Evolutionary conservation across 2,113 vertebrate species (phyloP), one percentile per base, ranked within the genome.

Genomic region (Tenebrosternarchus preto): DNA sequence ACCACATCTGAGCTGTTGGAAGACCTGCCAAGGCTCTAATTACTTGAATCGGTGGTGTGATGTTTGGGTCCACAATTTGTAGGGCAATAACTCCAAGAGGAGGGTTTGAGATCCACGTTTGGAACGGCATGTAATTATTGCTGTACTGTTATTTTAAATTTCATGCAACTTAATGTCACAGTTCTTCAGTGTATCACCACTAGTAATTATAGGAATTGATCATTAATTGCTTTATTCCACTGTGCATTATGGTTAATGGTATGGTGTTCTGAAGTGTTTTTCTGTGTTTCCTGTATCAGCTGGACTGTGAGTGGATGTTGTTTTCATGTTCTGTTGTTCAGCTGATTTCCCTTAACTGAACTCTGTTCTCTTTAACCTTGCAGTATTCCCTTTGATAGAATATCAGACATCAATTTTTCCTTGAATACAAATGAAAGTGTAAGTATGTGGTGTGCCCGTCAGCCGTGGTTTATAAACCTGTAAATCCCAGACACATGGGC

Each of bases 311-410:
- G 71, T 78, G 83, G 73, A 7, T 76, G 27, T 72, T 43, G 63
- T n/a, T 75, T 55, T 73, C 71, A 55, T 84, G 31, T 80, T 78
- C 63, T 73, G 25, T 53, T 46, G 73, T 82, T 22, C 67, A 68
- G 66, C 68, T 87, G 80, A 79, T 68, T 74, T 81, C 89, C 87
- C 83, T 88, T 33, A 89, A 87, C 87, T 90, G 86, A 91, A 86
- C 84, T 88, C 77, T 90, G 60, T 91, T 91, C 78, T 92, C 82
- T 91, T 92, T 91, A 87, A 89, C 85, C 64, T 94, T 91, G 60
- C 94, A 99, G 98, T 94, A 97, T 98, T 93, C 97, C 98, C 89
- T 99, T 99, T 93, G 97, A 99, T 94, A 96, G 97, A 73, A 98
- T 99, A 88, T 98, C 97, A 90, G 98, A 99, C 93, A 99, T 99